A percentile compares a stretch with the other conserved stretches of the same genome.
These are phyloP conservation scores for Ennomos erosarius DNA, from an alignment of 2,888 invertebrate genomes.

Conservation along the genomic window DNA sequence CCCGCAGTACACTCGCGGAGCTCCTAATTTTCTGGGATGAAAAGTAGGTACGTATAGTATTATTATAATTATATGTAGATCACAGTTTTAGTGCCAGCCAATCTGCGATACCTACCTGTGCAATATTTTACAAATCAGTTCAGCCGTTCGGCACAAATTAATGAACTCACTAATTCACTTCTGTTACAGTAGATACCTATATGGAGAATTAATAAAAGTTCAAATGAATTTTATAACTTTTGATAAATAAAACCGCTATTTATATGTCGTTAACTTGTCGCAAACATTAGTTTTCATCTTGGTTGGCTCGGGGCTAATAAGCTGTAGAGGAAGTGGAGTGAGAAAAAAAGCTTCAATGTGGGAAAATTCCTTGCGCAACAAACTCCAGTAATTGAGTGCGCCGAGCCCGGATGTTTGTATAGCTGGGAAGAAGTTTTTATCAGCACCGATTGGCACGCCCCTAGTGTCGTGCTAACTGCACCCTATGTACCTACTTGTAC, in stretches of 20 bases:
- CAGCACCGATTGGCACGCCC: constrained; percentile 68
- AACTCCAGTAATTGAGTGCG: constrained; percentile 78
- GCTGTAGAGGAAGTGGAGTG: constrained; percentile 50
- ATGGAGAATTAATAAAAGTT: too few species aligned
- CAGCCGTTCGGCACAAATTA: too few species aligned
- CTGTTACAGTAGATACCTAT: too few species aligned
- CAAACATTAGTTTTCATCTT: constrained; percentile 55
- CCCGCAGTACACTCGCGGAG: too few species aligned
- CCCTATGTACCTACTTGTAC: constrained; percentile 43
- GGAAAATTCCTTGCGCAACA: constrained; percentile 65
- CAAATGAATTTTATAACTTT: too few species aligned
- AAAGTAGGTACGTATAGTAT: too few species aligned
- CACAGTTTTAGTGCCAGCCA: too few species aligned
- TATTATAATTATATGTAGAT: too few species aligned
- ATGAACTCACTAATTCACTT: too few species aligned
- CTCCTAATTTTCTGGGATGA: too few species aligned
- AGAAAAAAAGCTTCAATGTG: constrained; percentile 59
- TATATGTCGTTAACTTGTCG: constrained; percentile 47
- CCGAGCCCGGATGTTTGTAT: constrained; percentile 73
- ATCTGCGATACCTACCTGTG: too few species aligned
- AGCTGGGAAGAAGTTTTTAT: constrained; percentile 72
- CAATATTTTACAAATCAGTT: too few species aligned
- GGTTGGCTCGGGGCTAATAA: constrained; percentile 59
- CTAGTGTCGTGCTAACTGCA: constrained; percentile 67
- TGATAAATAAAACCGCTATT: constrained; percentile 27